Evolutionary conservation across 2,888 invertebrate species (phyloP), one percentile per base, ranked within the genome.

Genomic region (Leptopterna dolabrata): DNA sequence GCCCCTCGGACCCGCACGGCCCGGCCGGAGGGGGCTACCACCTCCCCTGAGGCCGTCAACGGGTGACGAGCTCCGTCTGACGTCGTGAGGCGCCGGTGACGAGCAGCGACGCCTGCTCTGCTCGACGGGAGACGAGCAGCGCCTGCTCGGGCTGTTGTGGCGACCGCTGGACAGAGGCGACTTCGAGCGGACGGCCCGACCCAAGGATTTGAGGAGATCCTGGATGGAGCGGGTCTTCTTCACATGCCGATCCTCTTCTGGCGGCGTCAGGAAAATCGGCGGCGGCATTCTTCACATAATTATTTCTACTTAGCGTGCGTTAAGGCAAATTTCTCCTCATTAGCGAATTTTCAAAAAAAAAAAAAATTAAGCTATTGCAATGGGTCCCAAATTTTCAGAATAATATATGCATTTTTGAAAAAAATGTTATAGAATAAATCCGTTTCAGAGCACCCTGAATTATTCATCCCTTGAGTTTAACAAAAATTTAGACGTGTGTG

Each of bases 201-300:
- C 87, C n/a, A 87, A 27, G 24, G 82, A 82, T 30, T 87, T 87
- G 73, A 87, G 71, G 11, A 82, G 87, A 71, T 81, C 82, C 43
- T 87, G 87, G 29, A 87, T 86, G 51, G 86, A 86, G 13, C 86
- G 86, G 27, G 51, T 70, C 51, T 86, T 86, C 47, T 86, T 86
- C 36, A 86, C 86, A 36, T 55, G 80, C 0, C 47, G 36, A 11
- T 86, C 86, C 16, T 86, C 86, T 24, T 45, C 51, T 13, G 86
- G 86, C 0, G 86, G 86, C 76, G 86, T 86, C 55, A 86, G 41
- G 47, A 86, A 78, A n/a, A 86, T 86, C 14, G 86, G 86, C 27
- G 86, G 86, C 76, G 86, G 86, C 86, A 86, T 86, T 24, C 24
- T 45, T 47, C 47, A 43, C 84, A 84, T 78, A 55, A 29, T 82